Evolutionary conservation across 2,888 invertebrate genomes (phyloP), one percentile per base, ranked within the genome.

Genomic region (Tetragnatha montana): DNA sequence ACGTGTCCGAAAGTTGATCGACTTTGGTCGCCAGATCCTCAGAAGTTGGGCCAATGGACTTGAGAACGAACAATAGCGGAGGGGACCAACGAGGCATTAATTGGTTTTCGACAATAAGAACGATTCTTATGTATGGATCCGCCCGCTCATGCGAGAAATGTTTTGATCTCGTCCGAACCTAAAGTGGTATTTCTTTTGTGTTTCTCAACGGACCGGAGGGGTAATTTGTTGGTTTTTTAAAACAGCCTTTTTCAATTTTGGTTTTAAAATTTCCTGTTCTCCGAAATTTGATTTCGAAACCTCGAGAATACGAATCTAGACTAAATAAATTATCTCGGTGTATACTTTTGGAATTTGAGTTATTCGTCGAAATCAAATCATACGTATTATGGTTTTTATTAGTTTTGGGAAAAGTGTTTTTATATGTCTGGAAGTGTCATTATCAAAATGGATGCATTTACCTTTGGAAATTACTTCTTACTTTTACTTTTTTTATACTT

Each of bases 151-250:
- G 88, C 88, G 68, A 47, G 22, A 73, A 51, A 80, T 80, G 79
- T 83, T 84, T 88, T 80, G 88, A 88, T 84, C 88, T 79, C 80
- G 74, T 50, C 88, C 68, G 74, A 88, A 71, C 74, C 84, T 84
- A 84, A 87, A 88, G 73, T 84, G 88, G 73, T 76, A 78, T 88
- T 88, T 78, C 70, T 69, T 82, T 79, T 76, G 35, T 47, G 14
- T 78, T 88, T 81, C 71, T 81, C 8, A 60, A 10, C 4, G 60
- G 12, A 60, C 12, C 60, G 17, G 60, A 6, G 60, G 12, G 60
- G 12, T 60, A 17, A 60, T 60, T 60, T 60, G 12, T 17, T 60
- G 17, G 7, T 0, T 17, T 8, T 60, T 60, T 60, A 60, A 60
- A 60, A 60, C 12, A 17, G 60, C 60, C 12, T 17, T 60, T 35